Evolutionary conservation across 2,888 invertebrate genomes (phyloP), one percentile per base, ranked within the genome.

Genomic region (Boloria euphrosyne): DNA sequence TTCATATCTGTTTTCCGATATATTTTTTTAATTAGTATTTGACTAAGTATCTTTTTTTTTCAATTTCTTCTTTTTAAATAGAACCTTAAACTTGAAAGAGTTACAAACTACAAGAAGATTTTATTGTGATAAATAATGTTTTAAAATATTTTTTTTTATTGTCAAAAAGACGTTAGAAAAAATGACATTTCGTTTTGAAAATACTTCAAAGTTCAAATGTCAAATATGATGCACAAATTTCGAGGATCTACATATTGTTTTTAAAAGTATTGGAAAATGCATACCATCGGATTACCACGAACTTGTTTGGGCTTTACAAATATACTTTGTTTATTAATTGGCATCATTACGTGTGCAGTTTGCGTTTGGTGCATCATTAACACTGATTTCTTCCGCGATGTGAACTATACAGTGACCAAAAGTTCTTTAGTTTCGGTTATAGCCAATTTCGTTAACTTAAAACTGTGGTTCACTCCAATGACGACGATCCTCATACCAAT

Each of bases 301-400:
- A 89, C 90, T 50, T 91, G 91, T 74, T 78, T 92, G 14, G 87
- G 90, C 1, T 89, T 86, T 71, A 87, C 86, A 22, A 92, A 91
- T 63, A 74, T 89, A 17, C 55, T 86, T 5, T 87, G 86, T 72
- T 87, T 90, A 62, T 62, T 86, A 14, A 49, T 83, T 0, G 84
- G 88, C 2, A 62, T 82, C 4, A 50, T 88, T 0, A 76, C 79
- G 3, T 81, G 81, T 31, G 74, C 78, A 0, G 80, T 88, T 50
- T 87, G 91, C 66, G 65, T 87, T 0, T 92, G 91, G 91, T 91
- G 90, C 63, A 78, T 82, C 2, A 57, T 85, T 38, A 90, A 88
- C 74, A 82, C 86, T 0, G 83, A 89, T 7, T 86, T 90, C 75
- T 91, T 92, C 72, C 80, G 76, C 13, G 88, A 88, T 57, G 86